These are phyloP conservation scores for Oophaga pumilio DNA, from an alignment of 2,113 vertebrate species.

Conservation along the genomic window DNA sequence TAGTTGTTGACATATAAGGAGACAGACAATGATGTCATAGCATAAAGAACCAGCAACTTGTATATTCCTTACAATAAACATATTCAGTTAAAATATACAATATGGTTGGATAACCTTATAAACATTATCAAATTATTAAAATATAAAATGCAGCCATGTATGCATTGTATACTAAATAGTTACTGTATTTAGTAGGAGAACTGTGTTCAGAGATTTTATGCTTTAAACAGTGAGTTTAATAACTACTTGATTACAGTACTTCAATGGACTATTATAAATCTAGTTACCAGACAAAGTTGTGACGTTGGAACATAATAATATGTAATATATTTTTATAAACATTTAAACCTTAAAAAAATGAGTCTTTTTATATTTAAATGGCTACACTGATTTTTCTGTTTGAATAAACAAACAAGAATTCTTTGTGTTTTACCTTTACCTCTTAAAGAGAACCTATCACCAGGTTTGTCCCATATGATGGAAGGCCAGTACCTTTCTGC, in stretches of 20 bases:
- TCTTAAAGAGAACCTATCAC: no score
- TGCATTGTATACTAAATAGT: not conserved
- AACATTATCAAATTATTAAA: slow-evolving; percentile 6
- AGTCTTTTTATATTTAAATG: no score
- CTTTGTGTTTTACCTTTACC: no score
- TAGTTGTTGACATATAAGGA: not conserved
- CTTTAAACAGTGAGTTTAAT: not conserved
- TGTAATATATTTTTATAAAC: no score
- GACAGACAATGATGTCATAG: slow-evolving; percentile 20
- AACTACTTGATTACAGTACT: not conserved
- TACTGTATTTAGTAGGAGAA: not conserved
- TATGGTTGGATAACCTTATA: not conserved
- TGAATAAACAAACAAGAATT: no score
- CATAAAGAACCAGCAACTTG: not conserved
- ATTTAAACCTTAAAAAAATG: no score
- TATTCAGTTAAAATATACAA: slow-evolving; percentile 8
- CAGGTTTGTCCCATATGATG: no score
- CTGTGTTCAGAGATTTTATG: not conserved
- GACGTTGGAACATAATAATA: no score
- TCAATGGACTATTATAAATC: not conserved
- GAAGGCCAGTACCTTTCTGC: no score
- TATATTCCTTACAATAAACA: slow-evolving; percentile 19
- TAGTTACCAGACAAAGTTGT: no score
- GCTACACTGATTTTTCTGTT: no score
- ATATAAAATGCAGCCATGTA: not conserved